Percentiles rank a stretch among this genome's conserved stretches.
Conservation (phyloP, 92 coral and sea anemone species). For the Phenganax subtilis region DNA sequence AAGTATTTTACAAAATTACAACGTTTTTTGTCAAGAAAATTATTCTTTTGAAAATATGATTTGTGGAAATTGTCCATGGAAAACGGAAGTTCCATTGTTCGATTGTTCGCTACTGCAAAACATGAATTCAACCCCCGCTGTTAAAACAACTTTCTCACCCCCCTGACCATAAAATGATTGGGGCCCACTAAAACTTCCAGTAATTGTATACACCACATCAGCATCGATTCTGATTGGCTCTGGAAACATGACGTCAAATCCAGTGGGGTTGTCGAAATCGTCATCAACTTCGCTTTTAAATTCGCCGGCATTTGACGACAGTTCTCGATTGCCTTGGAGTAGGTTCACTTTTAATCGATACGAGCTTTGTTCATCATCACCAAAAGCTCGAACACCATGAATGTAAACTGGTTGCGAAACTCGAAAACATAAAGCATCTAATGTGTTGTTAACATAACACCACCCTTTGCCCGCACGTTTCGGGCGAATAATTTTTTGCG, state of each 20-base stretch:
- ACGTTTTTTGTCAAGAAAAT: too few relatives aligned
- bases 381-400: constrained; percentile 35
- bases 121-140: constrained; percentile 27
- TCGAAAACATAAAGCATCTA: constrained; percentile 26
- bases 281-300: constrained; percentile 28
- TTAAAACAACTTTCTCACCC: constrained; percentile 24
- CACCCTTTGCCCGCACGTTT: constrained; percentile 35
- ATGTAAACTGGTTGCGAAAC: constrained; percentile 17
- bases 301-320: constrained; percentile 38
- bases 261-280: constrained; percentile 2
- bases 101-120: constrained; percentile 40
- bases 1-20: too few relatives aligned
- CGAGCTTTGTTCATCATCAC: constrained; percentile 27
- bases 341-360: constrained; percentile 31
- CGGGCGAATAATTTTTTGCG: constrained; percentile 35
- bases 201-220: constrained; percentile 11
- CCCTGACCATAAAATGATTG: constrained; percentile 37
- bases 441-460: constrained; percentile 32
- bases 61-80: constrained; percentile 38
- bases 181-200: constrained; percentile 39
- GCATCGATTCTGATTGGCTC: constrained; percentile 21
- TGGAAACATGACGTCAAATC: constrained; percentile 35
- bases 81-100: constrained; percentile 36
- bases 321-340: constrained; percentile 22
- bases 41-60: constrained; percentile 30